Evolutionary conservation across 2,113 vertebrate species (phyloP), one percentile per base, ranked within the genome.

Genomic region (Limanda limanda): DNA sequence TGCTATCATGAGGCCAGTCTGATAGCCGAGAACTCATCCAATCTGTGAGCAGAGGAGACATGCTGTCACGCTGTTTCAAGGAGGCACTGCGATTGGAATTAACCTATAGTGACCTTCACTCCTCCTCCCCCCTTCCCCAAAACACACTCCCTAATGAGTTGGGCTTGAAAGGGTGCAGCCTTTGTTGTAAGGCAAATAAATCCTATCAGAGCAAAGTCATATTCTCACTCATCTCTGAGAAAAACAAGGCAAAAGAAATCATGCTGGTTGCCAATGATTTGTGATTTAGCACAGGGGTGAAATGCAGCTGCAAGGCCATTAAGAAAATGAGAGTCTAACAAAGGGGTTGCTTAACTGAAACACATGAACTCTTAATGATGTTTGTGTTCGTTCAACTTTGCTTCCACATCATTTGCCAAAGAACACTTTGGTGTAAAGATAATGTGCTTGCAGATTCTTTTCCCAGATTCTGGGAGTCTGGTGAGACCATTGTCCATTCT

Each of bases 141-240:
- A 91, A 86, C 78, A 82, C 74, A 86, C 59, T 82, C 77, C 71
- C 81, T 91, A 93, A 94, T 94, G 91, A 94, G 89, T 80, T 66
- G 82, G 64, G 69, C 78, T 86, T 58, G 78, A 78, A 85, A 75
- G 80, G 78, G 78, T 82, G 73, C 77, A 74, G 77, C 59, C 67
- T 86, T 86, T 40, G 59, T 69, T 67, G 73, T 84, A 84, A 87
- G 71, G 76, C 73, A 74, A 82, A 87, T 74, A 84, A 88, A 88
- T 86, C 83, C 74, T 67, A 80, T 88, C 69, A 76, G 5, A 83
- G 63, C 76, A 58, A 86, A 88, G 85, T 90, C 83, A 79, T 85
- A 88, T 78, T 90, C 69, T 80, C 71, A 86, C 79, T 89, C 86
- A 88, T 89, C 88, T 81, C 77, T 25, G 65, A 81, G 71, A 25